phyloP scores from a whole-genome alignment of 2,888 invertebrate genomes.

The Deladenus siricidicola region DNA sequence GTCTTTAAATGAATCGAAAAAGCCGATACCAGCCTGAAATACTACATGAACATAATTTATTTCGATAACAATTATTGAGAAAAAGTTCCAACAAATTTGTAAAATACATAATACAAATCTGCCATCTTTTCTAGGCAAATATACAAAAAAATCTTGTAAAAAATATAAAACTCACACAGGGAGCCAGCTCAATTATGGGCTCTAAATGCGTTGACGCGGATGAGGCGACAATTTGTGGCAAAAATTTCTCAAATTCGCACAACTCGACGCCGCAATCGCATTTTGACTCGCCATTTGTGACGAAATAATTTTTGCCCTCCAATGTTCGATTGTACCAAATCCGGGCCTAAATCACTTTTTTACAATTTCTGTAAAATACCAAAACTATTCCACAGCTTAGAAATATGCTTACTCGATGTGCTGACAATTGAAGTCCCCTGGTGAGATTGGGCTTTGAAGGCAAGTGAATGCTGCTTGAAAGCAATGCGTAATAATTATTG shows the following conservation, averaged over 20 bases:
- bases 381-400: too few species aligned
- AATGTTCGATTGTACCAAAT: slow-evolving; percentile 11
- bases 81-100: not conserved
- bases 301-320: not conserved
- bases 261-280: slow-evolving; percentile 22
- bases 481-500: not conserved
- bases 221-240: slow-evolving; percentile 16
- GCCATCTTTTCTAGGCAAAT: too few species aligned
- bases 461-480: not conserved
- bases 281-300: not conserved
- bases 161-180: slow-evolving; percentile 22
- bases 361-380: too few species aligned
- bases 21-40: slow-evolving; percentile 22
- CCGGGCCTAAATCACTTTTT: slow-evolving; percentile 3
- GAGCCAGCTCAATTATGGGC: slow-evolving; percentile 27
- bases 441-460: not conserved
- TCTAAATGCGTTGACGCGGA: slow-evolving; percentile 22
- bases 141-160: slow-evolving; percentile 5
- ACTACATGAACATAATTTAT: not conserved
- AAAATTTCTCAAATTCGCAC: slow-evolving; percentile 23
- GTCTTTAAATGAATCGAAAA: slow-evolving; percentile 7
- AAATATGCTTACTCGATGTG: not conserved
- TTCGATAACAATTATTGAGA: not conserved
- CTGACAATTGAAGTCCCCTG: not conserved
- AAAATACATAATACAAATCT: not conserved